Base-by-base conservation (phyloP, 2,797 vertebrate species). In the Malacoraja senta region DNA sequence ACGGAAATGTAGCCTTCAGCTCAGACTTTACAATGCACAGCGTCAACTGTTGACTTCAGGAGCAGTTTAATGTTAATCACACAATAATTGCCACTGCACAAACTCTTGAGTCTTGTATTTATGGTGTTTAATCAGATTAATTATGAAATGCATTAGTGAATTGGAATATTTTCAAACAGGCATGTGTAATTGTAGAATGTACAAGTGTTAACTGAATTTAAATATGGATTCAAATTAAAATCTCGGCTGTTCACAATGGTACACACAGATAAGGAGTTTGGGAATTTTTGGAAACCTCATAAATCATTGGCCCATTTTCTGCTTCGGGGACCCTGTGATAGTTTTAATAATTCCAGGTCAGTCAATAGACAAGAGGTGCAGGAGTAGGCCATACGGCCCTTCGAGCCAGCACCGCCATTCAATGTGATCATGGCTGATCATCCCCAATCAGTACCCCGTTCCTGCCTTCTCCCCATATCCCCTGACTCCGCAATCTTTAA, bases 121-220 rank as follows among this genome's bases (percentile, higher is more conserved):
- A 88, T 65, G 63, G n/a, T 68, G 84, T 88, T 63, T 88, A 88
- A 88, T 88, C 84, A 88, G 38, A 88, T 88, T 88, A 88, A 88
- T 88, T 68, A 88, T 68, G 84, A 63, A 88, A 68, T 15, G 63
- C 63, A 68, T 88, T 88, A 68, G 84, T 88, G 63, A 88, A 88
- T 88, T 68, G 84, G 65, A 88, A 88, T 88, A 88, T 88, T 88
- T 88, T 88, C n/a, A 32, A 88, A 88, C 84, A 68, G 84, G 24
- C 3, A 17, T 68, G 84, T 17, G 63, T 88, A 65, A 88, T 88
- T 88, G 61, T 68, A n/a, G 63, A 32, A 68, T 19, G n/a, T 17
- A 63, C 65, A 68, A 35, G 63, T 17, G 17, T 88, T 88, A 88
- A 68, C 65, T 68, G 32, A 88, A 68, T 68, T 35, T 65, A 35